These are phyloP conservation scores for Odontothrips loti DNA, from an alignment of 2,888 invertebrate species.

Conservation along the genomic window DNA sequence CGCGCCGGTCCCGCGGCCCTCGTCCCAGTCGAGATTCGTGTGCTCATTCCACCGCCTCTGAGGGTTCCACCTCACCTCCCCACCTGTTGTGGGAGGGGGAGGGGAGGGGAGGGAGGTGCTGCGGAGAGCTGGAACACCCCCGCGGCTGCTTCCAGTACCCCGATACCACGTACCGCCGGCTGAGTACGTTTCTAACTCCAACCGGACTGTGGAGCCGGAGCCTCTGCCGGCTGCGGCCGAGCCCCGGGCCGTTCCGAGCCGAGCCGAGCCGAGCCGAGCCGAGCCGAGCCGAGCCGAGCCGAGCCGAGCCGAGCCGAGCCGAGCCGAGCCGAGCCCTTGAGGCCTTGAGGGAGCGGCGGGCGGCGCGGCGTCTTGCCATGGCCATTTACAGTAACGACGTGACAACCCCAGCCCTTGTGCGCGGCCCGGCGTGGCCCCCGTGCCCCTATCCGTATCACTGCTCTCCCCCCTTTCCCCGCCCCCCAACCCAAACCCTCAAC, in stretches of 20 bases:
- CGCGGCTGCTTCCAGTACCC: no score
- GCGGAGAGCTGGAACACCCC: conserved; percentile 32
- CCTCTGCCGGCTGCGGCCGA: no score
- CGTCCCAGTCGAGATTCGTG: conserved; percentile 29
- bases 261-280: no score
- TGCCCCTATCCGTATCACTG: background rate
- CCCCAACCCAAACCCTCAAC: background rate
- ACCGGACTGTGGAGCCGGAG: no score
- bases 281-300: no score
- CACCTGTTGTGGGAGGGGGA: conserved; percentile 34
- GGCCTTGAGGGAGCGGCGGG: no score
- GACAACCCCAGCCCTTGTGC: conserved; percentile 33
- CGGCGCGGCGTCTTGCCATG: conserved; percentile 35
- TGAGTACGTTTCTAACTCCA: no score
- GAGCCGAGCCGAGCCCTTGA: no score
- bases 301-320: no score
- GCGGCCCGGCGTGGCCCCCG: background rate
- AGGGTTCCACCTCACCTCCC: background rate
- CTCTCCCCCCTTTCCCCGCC: background rate
- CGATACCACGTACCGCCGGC: no score
- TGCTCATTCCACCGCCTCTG: conserved; percentile 31
- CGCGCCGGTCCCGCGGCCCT: no score
- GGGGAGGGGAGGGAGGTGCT: conserved; percentile 37
- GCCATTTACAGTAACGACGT: conserved; percentile 32
- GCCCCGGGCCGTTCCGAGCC: no score